Evolutionary conservation across 2,888 invertebrate genomes (phyloP), one percentile per base, ranked within the genome.

Genomic region (Halictus quadricinctus): DNA sequence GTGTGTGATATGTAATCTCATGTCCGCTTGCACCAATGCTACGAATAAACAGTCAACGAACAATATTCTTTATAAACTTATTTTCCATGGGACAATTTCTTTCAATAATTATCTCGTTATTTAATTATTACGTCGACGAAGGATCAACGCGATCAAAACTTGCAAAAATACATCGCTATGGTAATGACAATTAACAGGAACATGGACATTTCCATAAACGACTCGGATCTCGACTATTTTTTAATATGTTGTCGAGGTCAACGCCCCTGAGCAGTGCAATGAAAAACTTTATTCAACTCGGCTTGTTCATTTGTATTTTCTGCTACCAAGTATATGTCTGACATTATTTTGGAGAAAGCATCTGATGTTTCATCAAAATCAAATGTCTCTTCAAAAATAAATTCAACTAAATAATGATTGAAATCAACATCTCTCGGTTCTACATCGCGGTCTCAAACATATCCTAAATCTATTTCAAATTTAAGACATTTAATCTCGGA

Each of bases 31-130:
- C 72, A 74, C 79, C 81, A 79, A 86, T 76, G 69, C 84, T 78
- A 81, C 73, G 80, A 80, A 75, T 81, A 41, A 88, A 83, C 75
- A 79, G 83, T 79, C 77, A 76, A 72, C 72, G 70, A 85, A 36
- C 74, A 73, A 80, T 78, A 69, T 54, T 69, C 21, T 69, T 78
- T 69, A 41, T 79, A 78, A 84, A 89, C 87, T 87, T 88, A 88
- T 88, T 88, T 89, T 88, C 87, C 70, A 75, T 73, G 46, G 66
- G 69, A 50, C 46, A 76, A 77, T 80, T 73, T 60, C 46, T 48
- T 58, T 48, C 73, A 48, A 74, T 60, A 82, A 70, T 54, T 69
- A 74, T 79, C 46, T 70, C 41, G 25, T 73, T 18, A n/a, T 36
- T 58, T 74, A n/a, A n/a, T n/a, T n/a, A 25, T 29, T 18, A 46